Conservation (phyloP, 2,797 vertebrate species). For the Bryconaethiops microstoma region DNA sequence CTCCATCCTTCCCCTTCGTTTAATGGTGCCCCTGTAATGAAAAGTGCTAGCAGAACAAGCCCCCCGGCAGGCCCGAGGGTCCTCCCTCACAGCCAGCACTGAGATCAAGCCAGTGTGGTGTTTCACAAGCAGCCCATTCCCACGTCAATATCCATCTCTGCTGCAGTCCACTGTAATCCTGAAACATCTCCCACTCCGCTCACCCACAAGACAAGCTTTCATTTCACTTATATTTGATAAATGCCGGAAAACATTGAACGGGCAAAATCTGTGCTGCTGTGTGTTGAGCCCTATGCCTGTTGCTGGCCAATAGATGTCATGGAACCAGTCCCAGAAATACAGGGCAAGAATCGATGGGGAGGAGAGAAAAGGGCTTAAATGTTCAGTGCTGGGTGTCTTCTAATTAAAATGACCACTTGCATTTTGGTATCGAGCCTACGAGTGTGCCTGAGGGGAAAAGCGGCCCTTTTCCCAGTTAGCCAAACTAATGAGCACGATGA, state of each 20-base stretch:
- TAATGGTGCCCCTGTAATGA: slow-evolving; percentile 76
- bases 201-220: slow-evolving; percentile 44
- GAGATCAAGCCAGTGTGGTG: slow-evolving; percentile 74
- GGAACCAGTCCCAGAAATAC: slow-evolving; percentile 44
- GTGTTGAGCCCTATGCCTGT: slow-evolving; percentile 21
- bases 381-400: slow-evolving; percentile 36
- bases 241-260: slow-evolving; percentile 48
- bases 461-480: slow-evolving; percentile 60
- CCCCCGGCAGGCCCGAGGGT: slow-evolving; percentile 72
- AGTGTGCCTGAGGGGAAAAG: slow-evolving; percentile 51
- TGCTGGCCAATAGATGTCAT: slow-evolving; percentile 4
- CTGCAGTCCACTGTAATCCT: slow-evolving; percentile 72
- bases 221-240: slow-evolving; percentile 58
- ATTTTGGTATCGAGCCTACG: slow-evolving; percentile 55
- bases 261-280: slow-evolving; percentile 25
- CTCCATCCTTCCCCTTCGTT: slow-evolving; percentile 63
- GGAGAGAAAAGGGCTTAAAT: slow-evolving; percentile 53
- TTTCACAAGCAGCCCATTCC: slow-evolving; percentile 76
- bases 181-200: slow-evolving; percentile 54
- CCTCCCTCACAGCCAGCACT: slow-evolving; percentile 69
- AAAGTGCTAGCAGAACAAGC: slow-evolving; percentile 71
- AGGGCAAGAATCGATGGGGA: slow-evolving; percentile 47
- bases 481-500: slow-evolving; percentile 78
- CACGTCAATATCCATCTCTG: slow-evolving; percentile 70
- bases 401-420: slow-evolving; percentile 58